Percentiles rank a stretch among this genome's conserved stretches.
Conservation (phyloP, 2,113 vertebrate species). For the Pseudopipra pipra region DNA sequence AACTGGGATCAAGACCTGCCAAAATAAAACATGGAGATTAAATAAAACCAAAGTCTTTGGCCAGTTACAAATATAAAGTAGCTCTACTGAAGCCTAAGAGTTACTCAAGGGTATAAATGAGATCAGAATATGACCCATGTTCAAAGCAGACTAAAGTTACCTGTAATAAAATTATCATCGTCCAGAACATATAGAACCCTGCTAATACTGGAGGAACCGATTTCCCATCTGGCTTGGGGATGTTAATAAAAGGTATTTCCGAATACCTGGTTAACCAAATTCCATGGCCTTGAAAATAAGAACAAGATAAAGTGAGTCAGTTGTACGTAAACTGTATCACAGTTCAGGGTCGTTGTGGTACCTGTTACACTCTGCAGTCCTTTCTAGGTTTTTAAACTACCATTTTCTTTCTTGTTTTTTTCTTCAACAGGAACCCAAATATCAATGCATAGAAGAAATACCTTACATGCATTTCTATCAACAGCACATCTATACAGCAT, state of each 20-base stretch:
- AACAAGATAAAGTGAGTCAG: not conserved
- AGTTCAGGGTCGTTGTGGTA: not conserved
- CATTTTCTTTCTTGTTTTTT: not conserved
- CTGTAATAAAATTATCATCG: constrained; percentile 96
- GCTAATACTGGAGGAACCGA: constrained; percentile 73
- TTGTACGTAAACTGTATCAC: not conserved
- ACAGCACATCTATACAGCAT: not conserved
- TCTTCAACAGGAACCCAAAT: not conserved
- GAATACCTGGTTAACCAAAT: constrained; percentile 81
- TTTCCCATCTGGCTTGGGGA: constrained; percentile 70
- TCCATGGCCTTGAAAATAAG: constrained; percentile 82
- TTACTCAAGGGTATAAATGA: not conserved
- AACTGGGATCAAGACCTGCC: constrained; percentile 93
- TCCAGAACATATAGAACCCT: constrained; percentile 95
- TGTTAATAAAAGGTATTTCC: constrained; percentile 73
- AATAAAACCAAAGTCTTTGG: not conserved
- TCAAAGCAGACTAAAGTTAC: constrained; percentile 68
- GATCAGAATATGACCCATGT: not conserved
- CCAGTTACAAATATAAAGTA: not conserved
- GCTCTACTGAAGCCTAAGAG: not conserved
- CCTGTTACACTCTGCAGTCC: not conserved
- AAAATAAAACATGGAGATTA: not conserved
- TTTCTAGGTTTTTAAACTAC: not conserved
- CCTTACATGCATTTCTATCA: not conserved
- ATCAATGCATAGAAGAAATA: not conserved